Percentiles rank a stretch among this genome's conserved stretches.
Evolutionary conservation across 2,797 vertebrate genomes (phyloP).

Genomic region (Nothura maculosa): DNA sequence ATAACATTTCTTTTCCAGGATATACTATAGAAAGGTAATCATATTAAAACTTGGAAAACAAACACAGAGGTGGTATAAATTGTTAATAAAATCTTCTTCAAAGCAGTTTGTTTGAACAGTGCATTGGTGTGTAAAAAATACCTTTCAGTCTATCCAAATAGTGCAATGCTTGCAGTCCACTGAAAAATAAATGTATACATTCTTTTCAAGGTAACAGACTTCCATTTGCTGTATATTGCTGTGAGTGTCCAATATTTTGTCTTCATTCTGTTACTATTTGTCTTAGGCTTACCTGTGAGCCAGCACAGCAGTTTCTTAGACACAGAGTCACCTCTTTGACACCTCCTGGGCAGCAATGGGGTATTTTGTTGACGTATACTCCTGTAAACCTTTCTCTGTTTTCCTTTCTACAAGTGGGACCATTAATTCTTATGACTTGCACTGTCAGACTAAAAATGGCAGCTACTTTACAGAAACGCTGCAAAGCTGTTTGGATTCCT

Average conservation of each 20-base stretch:
- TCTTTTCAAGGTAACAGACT: conserved; percentile 69
- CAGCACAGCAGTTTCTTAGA: conserved; percentile 56
- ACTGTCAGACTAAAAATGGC: conserved; percentile 28
- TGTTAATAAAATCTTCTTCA: conserved; percentile 60
- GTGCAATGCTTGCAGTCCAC: conserved; percentile 40
- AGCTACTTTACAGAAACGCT: conserved; percentile 34
- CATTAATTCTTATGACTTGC: conserved; percentile 43
- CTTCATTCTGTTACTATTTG: conserved; percentile 55
- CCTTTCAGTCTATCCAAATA: conserved; percentile 45
- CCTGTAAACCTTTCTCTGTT: not conserved
- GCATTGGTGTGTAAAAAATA: conserved; percentile 26
- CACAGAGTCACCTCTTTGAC: not conserved
- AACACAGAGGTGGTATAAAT: conserved; percentile 60
- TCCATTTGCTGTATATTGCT: conserved; percentile 53
- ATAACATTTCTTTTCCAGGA: conserved; percentile 38
- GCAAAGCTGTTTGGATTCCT: conserved; percentile 73
- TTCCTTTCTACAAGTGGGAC: not conserved
- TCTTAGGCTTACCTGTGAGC: conserved; percentile 55
- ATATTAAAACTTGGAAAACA: conserved; percentile 31
- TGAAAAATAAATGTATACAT: conserved; percentile 30
- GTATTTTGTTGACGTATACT: not conserved
- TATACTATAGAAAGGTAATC: conserved; percentile 24
- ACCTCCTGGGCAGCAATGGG: not conserved
- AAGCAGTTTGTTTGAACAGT: conserved; percentile 50
- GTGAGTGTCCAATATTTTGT: conserved; percentile 1